Conservation (phyloP, 1,140 invertebrate genomes). For the Lutraria rhynchaena region DNA sequence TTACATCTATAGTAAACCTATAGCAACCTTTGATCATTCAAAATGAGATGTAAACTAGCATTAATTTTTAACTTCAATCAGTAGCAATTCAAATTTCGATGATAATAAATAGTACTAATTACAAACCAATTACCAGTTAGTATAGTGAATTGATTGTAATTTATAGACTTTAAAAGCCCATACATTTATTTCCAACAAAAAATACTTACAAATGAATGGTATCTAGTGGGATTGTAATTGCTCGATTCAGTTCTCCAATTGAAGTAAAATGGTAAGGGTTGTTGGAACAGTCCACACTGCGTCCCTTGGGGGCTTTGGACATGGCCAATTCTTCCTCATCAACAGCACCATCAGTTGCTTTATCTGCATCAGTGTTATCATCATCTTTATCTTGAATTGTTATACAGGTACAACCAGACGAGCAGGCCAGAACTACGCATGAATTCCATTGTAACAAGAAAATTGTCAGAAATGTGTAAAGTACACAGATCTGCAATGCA, state of each 20-base stretch:
- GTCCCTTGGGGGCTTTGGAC: conserved; percentile 30
- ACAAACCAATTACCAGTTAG: too few species aligned
- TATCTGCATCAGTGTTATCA: conserved; percentile 7
- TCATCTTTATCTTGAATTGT: conserved; percentile 29
- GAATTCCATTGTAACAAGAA: background rate
- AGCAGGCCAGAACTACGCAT: background rate
- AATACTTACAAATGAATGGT: conserved; percentile 59
- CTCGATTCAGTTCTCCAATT: conserved; percentile 34
- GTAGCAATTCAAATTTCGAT: too few species aligned
- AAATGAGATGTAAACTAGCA: too few species aligned
- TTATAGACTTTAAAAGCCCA: too few species aligned
- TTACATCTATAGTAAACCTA: too few species aligned
- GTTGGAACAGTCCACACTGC: conserved; percentile 52
- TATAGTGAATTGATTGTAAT: too few species aligned
- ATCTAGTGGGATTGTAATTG: conserved; percentile 50
- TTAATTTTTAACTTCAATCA: too few species aligned
- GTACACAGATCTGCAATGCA: conserved; percentile 54
- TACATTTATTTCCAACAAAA: too few species aligned
- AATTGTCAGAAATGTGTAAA: conserved; percentile 50
- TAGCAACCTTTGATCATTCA: too few species aligned
- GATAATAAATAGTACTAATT: too few species aligned
- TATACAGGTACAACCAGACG: conserved; percentile 45
- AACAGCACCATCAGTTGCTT: background rate
- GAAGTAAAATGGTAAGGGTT: conserved; percentile 51
- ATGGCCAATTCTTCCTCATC: conserved; percentile 27